Conservation (phyloP, 2,113 vertebrate species). For the Lepus europaeus region DNA sequence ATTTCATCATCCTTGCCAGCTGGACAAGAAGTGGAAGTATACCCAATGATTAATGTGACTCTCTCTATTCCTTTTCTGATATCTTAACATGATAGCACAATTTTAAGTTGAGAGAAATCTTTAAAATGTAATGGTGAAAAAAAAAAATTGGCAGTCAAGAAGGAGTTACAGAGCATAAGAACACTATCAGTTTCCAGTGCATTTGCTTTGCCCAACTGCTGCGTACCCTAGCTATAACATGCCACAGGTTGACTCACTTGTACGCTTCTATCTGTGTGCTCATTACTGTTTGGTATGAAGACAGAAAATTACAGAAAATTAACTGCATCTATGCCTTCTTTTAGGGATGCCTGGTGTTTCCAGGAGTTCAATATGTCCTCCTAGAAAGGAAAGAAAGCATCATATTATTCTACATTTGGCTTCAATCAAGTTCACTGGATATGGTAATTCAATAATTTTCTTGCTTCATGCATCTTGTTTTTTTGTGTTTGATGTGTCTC, state of each 20-base stretch:
- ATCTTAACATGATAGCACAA: background rate
- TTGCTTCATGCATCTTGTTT: background rate
- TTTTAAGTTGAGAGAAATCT: background rate
- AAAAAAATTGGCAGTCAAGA: background rate
- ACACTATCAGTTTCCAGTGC: background rate
- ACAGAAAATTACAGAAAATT: background rate
- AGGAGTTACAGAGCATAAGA: background rate
- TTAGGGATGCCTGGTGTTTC: background rate
- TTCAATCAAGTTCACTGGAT: background rate
- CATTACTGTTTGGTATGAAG: background rate
- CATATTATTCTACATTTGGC: background rate
- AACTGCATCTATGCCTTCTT: background rate
- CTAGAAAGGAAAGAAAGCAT: background rate
- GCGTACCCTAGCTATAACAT: background rate
- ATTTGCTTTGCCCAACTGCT: background rate
- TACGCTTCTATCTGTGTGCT: background rate
- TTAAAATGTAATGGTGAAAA: background rate
- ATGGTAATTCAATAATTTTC: background rate
- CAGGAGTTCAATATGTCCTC: background rate
- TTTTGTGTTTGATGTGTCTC: background rate
- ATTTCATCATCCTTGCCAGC: background rate
- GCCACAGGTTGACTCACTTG: background rate
- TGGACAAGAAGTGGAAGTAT: background rate
- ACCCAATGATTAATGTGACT: background rate
- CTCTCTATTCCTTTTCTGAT: background rate